Evolutionary conservation across 2,113 vertebrate species (phyloP).

Genomic region (Murina feae): DNA sequence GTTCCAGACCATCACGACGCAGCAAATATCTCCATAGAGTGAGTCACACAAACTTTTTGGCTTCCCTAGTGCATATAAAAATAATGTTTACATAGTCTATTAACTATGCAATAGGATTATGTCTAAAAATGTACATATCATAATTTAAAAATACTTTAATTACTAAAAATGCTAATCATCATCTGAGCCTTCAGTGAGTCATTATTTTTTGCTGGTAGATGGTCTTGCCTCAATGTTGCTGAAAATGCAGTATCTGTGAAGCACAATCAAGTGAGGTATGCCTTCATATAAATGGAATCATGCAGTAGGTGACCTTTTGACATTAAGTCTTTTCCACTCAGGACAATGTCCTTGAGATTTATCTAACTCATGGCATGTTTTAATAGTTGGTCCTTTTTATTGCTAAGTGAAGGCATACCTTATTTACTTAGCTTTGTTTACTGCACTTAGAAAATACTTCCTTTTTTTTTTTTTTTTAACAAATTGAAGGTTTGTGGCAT

Average conservation of each 20-base stretch:
- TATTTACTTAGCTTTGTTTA: background rate
- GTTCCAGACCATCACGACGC: background rate
- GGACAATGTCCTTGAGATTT: background rate
- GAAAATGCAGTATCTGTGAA: background rate
- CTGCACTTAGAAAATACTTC: background rate
- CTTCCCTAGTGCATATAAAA: background rate
- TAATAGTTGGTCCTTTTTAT: background rate
- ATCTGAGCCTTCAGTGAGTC: background rate
- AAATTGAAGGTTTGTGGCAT: background rate
- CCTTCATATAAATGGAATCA: background rate
- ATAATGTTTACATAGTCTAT: background rate
- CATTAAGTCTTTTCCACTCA: background rate
- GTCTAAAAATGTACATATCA: background rate
- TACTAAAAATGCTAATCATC: background rate
- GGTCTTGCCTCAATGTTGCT: background rate
- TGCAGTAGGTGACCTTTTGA: background rate
- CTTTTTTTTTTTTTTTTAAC: background rate
- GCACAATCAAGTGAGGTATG: background rate
- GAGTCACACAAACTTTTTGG: background rate
- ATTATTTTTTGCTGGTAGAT: background rate
- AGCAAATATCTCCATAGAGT: background rate
- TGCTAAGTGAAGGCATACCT: background rate
- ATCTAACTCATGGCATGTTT: background rate
- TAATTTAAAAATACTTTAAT: background rate
- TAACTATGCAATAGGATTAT: background rate